These are phyloP conservation scores for Argentina silus DNA, from an alignment of 2,797 vertebrate genomes.

Conservation along the genomic window DNA sequence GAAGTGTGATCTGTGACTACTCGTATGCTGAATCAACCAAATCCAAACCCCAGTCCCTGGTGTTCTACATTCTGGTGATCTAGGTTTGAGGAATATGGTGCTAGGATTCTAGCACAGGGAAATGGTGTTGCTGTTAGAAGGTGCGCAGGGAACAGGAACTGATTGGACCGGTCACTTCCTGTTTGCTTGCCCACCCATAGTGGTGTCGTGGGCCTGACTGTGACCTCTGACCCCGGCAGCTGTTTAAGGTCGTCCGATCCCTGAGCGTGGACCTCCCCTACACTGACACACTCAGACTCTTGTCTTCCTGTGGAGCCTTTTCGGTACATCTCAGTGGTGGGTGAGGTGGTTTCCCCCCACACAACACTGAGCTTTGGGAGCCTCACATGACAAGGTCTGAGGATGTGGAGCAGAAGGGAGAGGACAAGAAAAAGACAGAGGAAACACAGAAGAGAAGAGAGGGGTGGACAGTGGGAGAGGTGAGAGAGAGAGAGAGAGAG, in stretches of 20 bases:
- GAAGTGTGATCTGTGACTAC: not conserved
- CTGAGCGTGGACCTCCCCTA: constrained; percentile 24
- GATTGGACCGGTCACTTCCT: constrained; percentile 38
- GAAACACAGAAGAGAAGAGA: not conserved
- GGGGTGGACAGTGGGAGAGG: not conserved
- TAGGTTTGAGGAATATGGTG: no score
- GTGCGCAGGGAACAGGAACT: constrained; percentile 11
- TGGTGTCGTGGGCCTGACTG: constrained; percentile 25
- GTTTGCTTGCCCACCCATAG: constrained; percentile 43
- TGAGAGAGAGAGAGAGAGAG: not conserved
- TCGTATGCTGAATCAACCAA: no score
- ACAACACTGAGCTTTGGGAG: not conserved
- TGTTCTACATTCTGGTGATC: no score
- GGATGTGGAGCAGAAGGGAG: not conserved
- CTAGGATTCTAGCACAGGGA: not conserved
- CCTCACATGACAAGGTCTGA: not conserved
- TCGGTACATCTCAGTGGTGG: not conserved
- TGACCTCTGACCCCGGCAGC: constrained; percentile 46
- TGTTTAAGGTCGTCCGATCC: constrained; percentile 35
- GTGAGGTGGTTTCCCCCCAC: not conserved
- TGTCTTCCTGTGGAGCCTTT: constrained; percentile 23
- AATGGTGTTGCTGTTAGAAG: not conserved
- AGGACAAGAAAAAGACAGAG: not conserved
- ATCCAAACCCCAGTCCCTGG: no score
- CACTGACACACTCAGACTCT: constrained; percentile 15